These are phyloP conservation scores for Ancistrus triradiatus DNA, from an alignment of 2,113 vertebrate species.

Conservation along the genomic window DNA sequence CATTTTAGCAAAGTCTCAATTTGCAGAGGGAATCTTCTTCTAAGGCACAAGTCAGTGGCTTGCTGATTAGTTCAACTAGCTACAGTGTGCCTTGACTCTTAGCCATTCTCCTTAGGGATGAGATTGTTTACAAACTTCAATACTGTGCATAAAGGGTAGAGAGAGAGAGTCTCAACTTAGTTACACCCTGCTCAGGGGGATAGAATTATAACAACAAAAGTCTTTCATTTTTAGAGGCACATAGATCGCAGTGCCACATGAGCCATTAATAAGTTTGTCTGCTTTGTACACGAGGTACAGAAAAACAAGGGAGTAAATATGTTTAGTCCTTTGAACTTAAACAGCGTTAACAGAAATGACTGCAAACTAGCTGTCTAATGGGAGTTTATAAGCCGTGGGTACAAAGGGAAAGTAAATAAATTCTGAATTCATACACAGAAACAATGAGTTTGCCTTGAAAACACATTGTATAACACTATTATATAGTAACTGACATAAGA, in stretches of 20 bases:
- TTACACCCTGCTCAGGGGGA: too few species aligned
- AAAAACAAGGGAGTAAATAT: slow-evolving; percentile 29
- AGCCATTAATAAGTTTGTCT: slow-evolving; percentile 27
- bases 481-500: too few species aligned
- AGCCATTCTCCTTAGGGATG: neutral
- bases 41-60: neutral
- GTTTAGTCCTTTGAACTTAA: slow-evolving; percentile 13
- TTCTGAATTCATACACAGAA: too few species aligned
- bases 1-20: neutral
- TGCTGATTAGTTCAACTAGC: slow-evolving; percentile 3
- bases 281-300: slow-evolving; percentile 12
- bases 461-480: too few species aligned
- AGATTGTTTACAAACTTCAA: neutral
- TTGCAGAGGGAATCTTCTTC: slow-evolving; percentile 1
- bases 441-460: too few species aligned
- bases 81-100: neutral
- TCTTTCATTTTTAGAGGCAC: too few species aligned
- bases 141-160: neutral
- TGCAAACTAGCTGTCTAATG: slow-evolving; percentile 7
- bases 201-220: too few species aligned
- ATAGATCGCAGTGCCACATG: neutral
- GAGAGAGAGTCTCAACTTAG: neutral
- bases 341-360: slow-evolving; percentile 8
- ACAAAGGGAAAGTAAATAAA: neutral
- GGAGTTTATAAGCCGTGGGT: neutral